Percentiles rank a stretch among this genome's conserved stretches.
phyloP scores from a whole-genome alignment of 2,113 vertebrate species.

The Chelonoidis abingdonii region DNA sequence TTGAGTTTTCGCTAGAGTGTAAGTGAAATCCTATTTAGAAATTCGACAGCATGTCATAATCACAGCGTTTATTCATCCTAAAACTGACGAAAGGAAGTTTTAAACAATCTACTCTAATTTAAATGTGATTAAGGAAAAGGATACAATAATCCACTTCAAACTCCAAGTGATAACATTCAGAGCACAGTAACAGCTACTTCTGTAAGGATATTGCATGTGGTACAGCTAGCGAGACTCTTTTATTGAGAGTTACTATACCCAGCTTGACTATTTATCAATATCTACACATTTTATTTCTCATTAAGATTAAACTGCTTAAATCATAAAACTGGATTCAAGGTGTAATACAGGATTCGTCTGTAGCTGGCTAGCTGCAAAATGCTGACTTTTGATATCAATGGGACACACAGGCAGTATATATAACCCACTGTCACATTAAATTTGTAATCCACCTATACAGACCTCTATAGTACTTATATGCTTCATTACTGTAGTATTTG shows the following conservation, averaged over 20 bases:
- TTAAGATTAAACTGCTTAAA: background rate
- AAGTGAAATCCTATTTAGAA: background rate
- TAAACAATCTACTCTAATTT: background rate
- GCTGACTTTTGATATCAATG: background rate
- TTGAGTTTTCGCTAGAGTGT: background rate
- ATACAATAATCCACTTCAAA: background rate
- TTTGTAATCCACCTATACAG: background rate
- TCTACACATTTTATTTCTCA: background rate
- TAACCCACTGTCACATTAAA: background rate
- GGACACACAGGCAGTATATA: background rate
- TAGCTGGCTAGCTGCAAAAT: background rate
- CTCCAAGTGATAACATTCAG: background rate
- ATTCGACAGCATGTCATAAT: background rate
- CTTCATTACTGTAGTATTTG: background rate
- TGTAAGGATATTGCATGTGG: accelerated
- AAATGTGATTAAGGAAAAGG: background rate
- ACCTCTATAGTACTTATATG: accelerated
- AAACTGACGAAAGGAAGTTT: background rate
- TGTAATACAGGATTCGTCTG: background rate
- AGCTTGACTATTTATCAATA: background rate
- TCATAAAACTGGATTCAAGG: background rate
- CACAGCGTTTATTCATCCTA: background rate
- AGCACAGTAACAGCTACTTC: background rate
- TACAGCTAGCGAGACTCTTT: background rate
- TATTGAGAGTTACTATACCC: background rate